Percentiles rank a stretch among this genome's conserved stretches.
Evolutionary conservation across 2,797 vertebrate species (phyloP).

Genomic region (Lophius americanus): DNA sequence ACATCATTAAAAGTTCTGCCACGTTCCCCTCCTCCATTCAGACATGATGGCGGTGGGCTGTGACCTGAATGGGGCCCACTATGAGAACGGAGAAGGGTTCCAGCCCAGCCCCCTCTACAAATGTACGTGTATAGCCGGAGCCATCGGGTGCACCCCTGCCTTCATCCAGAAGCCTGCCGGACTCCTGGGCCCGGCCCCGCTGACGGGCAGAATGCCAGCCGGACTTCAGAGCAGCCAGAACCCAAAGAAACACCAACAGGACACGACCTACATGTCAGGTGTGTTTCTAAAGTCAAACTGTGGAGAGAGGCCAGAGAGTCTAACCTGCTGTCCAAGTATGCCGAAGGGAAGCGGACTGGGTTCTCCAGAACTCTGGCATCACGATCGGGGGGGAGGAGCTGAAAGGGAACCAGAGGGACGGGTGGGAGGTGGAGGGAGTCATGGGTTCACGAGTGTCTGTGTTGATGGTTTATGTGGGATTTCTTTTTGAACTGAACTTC

Average conservation of each 20-base stretch:
- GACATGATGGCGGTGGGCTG: constrained; percentile 94
- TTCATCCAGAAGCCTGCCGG: constrained; percentile 83
- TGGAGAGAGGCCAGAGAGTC: constrained; percentile 24
- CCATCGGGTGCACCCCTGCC: constrained; percentile 91
- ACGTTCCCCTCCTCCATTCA: constrained; percentile 55
- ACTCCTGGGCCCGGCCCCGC: constrained; percentile 68
- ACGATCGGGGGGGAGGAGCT: constrained; percentile 4
- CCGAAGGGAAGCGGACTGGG: no score
- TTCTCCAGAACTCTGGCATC: no score
- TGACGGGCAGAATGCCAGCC: constrained; percentile 70
- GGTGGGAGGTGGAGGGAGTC: no score
- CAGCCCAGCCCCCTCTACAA: constrained; percentile 90
- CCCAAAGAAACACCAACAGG: constrained; percentile 79
- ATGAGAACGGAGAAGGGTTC: constrained; percentile 91
- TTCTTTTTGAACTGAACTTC: no score
- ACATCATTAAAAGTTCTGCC: no score
- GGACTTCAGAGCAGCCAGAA: constrained; percentile 64
- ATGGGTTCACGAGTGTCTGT: no score
- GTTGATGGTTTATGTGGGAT: no score
- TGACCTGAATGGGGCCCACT: constrained; percentile 89
- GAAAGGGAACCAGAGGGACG: constrained; percentile 14
- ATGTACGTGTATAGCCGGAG: constrained; percentile 92
- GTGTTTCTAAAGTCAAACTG: constrained; percentile 45
- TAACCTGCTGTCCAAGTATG: not conserved
- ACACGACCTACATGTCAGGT: constrained; percentile 91